These are phyloP conservation scores for Acanthoscelides obtectus DNA, from an alignment of 2,888 invertebrate species.

Conservation along the genomic window DNA sequence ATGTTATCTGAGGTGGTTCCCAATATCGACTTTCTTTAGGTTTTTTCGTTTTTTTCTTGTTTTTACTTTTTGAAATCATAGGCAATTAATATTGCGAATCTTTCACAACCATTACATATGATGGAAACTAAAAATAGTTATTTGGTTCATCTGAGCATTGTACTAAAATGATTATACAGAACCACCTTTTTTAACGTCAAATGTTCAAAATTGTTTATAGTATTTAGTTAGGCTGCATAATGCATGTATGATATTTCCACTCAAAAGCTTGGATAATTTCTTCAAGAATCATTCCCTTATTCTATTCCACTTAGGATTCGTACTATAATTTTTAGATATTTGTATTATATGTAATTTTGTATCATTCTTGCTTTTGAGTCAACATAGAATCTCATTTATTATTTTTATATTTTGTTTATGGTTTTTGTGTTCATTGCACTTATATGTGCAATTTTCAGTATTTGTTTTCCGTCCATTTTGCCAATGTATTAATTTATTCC, in stretches of 20 bases:
- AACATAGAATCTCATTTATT: background rate
- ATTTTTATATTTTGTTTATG: conserved; percentile 1
- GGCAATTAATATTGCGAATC: too few relatives aligned
- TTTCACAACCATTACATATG: too few relatives aligned
- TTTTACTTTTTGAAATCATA: too few relatives aligned
- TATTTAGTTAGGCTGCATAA: background rate
- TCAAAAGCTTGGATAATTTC: background rate
- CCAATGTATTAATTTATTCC: conserved; percentile 1
- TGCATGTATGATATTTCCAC: background rate
- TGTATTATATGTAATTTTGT: background rate
- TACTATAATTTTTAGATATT: conserved; percentile 1
- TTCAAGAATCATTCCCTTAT: background rate
- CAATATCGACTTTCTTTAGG: too few relatives aligned
- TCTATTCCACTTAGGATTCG: background rate
- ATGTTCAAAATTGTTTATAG: background rate
- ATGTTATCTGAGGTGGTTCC: too few relatives aligned
- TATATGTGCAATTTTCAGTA: conserved; percentile 8
- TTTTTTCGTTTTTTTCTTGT: too few relatives aligned
- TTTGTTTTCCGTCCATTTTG: conserved; percentile 20
- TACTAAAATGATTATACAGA: too few relatives aligned
- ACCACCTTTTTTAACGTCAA: too few relatives aligned
- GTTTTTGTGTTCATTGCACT: conserved; percentile 6
- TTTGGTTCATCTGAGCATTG: too few relatives aligned
- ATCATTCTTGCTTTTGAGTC: background rate
- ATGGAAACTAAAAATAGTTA: too few relatives aligned